Percentiles rank a stretch among this genome's conserved stretches.
These are phyloP conservation scores for Lamellibrachia columna DNA, from an alignment of 2,888 invertebrate species.

Conservation along the genomic window DNA sequence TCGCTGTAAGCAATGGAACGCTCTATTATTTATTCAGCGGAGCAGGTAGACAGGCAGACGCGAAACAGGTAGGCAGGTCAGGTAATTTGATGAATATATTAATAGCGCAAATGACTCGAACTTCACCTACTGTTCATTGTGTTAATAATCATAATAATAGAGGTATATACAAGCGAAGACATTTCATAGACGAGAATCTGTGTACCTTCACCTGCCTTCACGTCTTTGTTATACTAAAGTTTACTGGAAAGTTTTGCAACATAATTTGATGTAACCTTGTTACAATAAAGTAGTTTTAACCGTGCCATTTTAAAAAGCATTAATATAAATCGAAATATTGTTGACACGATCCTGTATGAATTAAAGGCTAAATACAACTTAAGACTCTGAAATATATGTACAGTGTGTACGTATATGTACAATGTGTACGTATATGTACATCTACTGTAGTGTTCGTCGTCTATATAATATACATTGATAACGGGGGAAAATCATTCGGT, in stretches of 20 bases:
- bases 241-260: background rate
- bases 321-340: background rate
- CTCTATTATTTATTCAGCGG: background rate
- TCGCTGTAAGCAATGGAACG: background rate
- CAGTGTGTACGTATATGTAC: no score
- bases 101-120: background rate
- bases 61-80: background rate
- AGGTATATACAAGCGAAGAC: background rate
- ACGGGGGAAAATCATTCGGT: no score
- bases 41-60: constrained; percentile 1
- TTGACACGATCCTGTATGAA: background rate
- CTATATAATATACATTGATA: no score
- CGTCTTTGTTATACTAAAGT: background rate
- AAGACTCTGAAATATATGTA: background rate
- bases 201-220: background rate
- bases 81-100: background rate
- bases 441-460: no score
- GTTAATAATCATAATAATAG: background rate
- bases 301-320: background rate
- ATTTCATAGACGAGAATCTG: background rate
- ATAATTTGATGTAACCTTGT: background rate
- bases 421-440: no score
- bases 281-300: background rate
- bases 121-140: background rate
- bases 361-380: background rate